Conservation (phyloP, 1,140 invertebrate genomes). For the Aphelenchoides besseyi region DNA sequence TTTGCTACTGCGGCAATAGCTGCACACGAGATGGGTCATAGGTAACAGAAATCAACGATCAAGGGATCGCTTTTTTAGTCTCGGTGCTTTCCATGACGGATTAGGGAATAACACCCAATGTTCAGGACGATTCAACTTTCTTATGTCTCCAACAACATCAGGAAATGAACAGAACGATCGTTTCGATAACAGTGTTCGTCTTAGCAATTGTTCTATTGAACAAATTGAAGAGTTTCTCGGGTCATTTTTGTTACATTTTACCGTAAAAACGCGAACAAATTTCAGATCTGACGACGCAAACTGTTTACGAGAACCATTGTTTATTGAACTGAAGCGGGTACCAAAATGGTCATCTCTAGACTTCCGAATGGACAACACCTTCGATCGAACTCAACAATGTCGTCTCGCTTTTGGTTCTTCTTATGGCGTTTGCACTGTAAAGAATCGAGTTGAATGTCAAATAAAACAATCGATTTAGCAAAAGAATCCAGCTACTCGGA, state of each 20-base stretch:
- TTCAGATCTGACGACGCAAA: conserved; percentile 41
- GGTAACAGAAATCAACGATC: conserved; percentile 28
- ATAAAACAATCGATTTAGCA: conserved; percentile 29
- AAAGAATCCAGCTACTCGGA: neutral
- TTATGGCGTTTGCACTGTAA: conserved; percentile 47
- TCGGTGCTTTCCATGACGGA: conserved; percentile 54
- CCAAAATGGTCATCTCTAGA: conserved; percentile 17
- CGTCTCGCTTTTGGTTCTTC: conserved; percentile 51
- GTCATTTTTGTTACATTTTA: conserved; percentile 20
- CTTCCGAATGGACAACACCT: conserved; percentile 29
- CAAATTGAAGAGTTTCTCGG: conserved; percentile 48
- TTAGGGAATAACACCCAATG: conserved; percentile 33
- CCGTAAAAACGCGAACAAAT: conserved; percentile 5
- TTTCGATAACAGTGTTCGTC: conserved; percentile 44
- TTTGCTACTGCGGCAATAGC: conserved; percentile 53
- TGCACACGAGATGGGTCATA: conserved; percentile 56
- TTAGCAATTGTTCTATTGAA: conserved; percentile 47
- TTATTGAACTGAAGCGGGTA: conserved; percentile 16
- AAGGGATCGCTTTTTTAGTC: conserved; percentile 27
- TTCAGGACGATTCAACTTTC: conserved; percentile 39
- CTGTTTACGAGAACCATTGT: conserved; percentile 41
- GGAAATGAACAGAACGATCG: conserved; percentile 34
- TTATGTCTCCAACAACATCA: conserved; percentile 52
- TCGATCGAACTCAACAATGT: conserved; percentile 45
- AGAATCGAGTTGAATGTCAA: neutral